A percentile compares a stretch with the other conserved stretches of the same genome.
Evolutionary conservation across 2,113 vertebrate genomes (phyloP).

Genomic region (Lasiurus cinereus): DNA sequence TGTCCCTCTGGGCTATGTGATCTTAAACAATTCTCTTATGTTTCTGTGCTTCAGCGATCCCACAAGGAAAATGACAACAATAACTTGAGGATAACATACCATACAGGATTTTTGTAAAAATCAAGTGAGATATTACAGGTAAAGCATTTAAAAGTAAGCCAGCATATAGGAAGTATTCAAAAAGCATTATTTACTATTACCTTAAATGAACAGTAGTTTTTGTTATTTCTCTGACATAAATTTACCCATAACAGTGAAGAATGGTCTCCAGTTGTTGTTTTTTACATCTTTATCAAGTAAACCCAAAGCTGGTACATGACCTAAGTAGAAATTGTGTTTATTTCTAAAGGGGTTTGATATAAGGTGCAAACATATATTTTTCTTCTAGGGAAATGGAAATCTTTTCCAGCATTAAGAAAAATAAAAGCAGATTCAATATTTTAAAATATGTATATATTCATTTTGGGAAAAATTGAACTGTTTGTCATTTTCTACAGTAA

Average conservation of each 20-base stretch:
- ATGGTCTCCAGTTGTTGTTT: not conserved
- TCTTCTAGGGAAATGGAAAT: not conserved
- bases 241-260: not conserved
- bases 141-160: conserved; percentile 7
- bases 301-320: not conserved
- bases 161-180: not conserved
- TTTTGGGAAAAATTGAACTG: not conserved
- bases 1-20: not conserved
- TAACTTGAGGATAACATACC: not conserved
- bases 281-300: not conserved
- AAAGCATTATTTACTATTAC: not conserved
- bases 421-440: not conserved
- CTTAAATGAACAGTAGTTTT: conserved; percentile 19
- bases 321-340: not conserved
- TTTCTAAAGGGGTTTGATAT: conserved; percentile 8
- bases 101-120: not conserved
- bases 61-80: not conserved
- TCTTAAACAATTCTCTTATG: not conserved
- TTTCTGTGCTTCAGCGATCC: not conserved
- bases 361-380: not conserved
- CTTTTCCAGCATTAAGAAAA: not conserved
- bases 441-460: not conserved
- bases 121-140: not conserved
- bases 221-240: not conserved
- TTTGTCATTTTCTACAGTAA: not conserved